Evolutionary conservation across 92 coral and sea anemone genomes (phyloP).

Genomic region (Porites rus): DNA sequence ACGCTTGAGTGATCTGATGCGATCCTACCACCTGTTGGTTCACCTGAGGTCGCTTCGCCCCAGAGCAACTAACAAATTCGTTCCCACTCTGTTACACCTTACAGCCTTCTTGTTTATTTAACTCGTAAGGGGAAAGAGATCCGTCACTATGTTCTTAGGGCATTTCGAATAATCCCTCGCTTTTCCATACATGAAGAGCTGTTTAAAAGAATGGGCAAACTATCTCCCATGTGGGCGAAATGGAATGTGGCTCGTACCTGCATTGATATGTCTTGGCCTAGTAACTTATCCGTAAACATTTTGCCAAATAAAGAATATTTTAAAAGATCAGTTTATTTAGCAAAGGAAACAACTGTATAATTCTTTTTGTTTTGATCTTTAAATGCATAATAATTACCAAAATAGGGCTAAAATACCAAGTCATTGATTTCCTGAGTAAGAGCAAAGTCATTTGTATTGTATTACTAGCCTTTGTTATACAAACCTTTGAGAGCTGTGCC

Average conservation of each 20-base stretch:
- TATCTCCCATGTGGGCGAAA: not conserved
- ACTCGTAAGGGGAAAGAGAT: too few species aligned
- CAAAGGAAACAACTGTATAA: too few species aligned
- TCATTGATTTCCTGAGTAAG: too few species aligned
- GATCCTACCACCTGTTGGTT: slow-evolving; percentile 21
- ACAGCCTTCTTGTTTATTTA: not conserved
- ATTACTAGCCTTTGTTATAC: too few species aligned
- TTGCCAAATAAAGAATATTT: not conserved
- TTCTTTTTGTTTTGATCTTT: too few species aligned
- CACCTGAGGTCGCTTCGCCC: not conserved
- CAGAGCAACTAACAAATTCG: not conserved
- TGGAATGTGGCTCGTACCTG: not conserved
- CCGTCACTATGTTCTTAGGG: too few species aligned
- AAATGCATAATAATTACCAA: too few species aligned
- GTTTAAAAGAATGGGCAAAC: not conserved
- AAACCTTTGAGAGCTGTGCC: too few species aligned
- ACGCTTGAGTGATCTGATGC: slow-evolving; percentile 35
- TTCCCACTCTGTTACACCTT: not conserved
- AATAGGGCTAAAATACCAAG: too few species aligned
- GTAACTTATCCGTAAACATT: not conserved
- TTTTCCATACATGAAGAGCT: not conserved
- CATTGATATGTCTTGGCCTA: not conserved
- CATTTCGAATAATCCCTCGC: too few species aligned
- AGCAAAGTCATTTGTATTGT: too few species aligned
- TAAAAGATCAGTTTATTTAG: too few species aligned